Percentiles rank a stretch among this genome's conserved stretches.
These are phyloP conservation scores for Musca vetustissima DNA, from an alignment of 1,140 invertebrate species.

Conservation along the genomic window DNA sequence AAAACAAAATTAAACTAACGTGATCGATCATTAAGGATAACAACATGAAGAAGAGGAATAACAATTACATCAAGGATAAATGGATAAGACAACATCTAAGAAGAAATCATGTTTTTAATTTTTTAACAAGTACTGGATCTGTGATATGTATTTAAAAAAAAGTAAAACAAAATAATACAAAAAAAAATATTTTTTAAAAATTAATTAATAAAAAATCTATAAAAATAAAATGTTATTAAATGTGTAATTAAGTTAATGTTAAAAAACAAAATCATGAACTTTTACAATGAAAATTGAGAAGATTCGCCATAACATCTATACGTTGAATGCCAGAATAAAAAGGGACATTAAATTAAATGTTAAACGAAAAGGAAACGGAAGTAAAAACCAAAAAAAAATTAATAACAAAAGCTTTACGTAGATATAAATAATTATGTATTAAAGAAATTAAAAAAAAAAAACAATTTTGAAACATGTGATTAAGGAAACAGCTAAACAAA, in stretches of 20 bases:
- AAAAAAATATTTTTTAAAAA: constrained; percentile 23
- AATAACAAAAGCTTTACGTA: constrained; percentile 14
- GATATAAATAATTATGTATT: neutral
- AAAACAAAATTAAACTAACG: neutral
- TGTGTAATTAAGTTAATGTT: constrained; percentile 14
- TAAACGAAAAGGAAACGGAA: neutral
- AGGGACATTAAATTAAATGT: neutral
- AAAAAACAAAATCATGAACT: constrained; percentile 1
- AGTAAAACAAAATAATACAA: constrained; percentile 32
- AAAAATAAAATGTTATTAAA: constrained; percentile 25
- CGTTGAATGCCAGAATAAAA: neutral
- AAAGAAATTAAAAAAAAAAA: neutral
- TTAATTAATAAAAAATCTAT: constrained; percentile 17
- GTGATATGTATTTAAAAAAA: constrained; percentile 54
- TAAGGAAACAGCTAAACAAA: neutral
- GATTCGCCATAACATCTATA: neutral
- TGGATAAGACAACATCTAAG: neutral
- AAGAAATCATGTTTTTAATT: constrained; percentile 22
- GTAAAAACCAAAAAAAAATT: neutral
- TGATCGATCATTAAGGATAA: constrained; percentile 25
- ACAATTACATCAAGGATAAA: constrained; percentile 31
- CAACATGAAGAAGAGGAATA: constrained; percentile 28
- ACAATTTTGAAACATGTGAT: too few species aligned
- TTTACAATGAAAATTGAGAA: constrained; percentile 17
- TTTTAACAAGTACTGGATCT: constrained; percentile 49